Conservation (phyloP, 1,140 invertebrate species). For the Pogonognathellus flavescens region DNA sequence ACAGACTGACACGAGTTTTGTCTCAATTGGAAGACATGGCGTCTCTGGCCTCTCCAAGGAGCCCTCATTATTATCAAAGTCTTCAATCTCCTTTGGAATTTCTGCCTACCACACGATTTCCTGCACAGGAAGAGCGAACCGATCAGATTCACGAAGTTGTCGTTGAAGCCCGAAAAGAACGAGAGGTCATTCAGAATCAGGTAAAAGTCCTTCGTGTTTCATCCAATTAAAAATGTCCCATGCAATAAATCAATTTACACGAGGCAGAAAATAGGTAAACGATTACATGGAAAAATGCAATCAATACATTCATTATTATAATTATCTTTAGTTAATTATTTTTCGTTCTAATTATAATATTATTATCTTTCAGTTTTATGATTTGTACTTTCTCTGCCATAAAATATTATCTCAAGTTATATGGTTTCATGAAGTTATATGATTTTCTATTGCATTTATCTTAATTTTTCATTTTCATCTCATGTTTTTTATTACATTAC, state of each 20-base stretch:
- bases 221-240: no score
- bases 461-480: no score
- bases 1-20: slow-evolving; percentile 63
- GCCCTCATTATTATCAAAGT: slow-evolving; percentile 57
- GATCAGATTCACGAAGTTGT: slow-evolving; percentile 62
- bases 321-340: background rate
- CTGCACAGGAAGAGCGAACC: slow-evolving; percentile 54
- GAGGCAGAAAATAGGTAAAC: background rate
- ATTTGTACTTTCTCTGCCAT: no score
- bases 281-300: background rate
- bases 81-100: slow-evolving; percentile 59
- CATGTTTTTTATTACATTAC: background rate
- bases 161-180: slow-evolving; percentile 61
- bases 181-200: slow-evolving; percentile 65
- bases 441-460: no score
- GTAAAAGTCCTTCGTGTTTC: slow-evolving; percentile 26
- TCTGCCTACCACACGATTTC: slow-evolving; percentile 65
- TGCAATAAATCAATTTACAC: background rate
- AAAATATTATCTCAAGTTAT: no score
- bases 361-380: no score
- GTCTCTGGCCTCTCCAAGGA: slow-evolving; percentile 57
- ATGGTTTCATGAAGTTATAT: no score
- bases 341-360: no score
- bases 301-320: background rate
- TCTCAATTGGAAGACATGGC: slow-evolving; percentile 65